Percentiles rank a stretch among this genome's conserved stretches.
Conservation (phyloP, 1,140 invertebrate genomes). For the Nasonia longicornis region DNA sequence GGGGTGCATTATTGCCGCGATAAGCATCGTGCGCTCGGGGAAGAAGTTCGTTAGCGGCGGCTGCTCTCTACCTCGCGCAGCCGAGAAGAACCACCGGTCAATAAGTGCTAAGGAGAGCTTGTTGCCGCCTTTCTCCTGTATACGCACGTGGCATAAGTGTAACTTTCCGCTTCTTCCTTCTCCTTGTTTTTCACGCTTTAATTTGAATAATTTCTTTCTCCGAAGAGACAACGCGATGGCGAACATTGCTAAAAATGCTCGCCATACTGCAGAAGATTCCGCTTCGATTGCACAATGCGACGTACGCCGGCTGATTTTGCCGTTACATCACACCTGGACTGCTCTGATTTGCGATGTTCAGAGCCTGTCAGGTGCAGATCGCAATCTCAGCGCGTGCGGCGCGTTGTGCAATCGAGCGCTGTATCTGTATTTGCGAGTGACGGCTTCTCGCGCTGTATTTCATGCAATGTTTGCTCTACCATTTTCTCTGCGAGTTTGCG, state of each 20-base stretch:
- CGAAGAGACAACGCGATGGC: not conserved
- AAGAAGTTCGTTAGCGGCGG: not conserved
- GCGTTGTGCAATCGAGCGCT: no score
- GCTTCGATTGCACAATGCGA: not conserved
- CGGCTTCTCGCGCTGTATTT: not conserved
- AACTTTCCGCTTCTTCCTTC: not conserved
- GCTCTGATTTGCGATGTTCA: not conserved
- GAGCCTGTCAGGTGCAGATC: not conserved
- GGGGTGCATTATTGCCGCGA: not conserved
- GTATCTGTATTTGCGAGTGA: no score
- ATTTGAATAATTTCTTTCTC: constrained; percentile 2
- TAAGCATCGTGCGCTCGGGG: constrained; percentile 1
- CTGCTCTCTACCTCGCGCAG: not conserved
- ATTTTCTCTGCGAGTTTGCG: no score
- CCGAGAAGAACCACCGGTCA: not conserved
- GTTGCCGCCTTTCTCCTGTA: no score
- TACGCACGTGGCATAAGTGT: no score
- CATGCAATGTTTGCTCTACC: not conserved
- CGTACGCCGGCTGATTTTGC: not conserved
- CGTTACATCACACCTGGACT: not conserved
- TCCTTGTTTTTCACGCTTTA: constrained; percentile 6
- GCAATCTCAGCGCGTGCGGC: not conserved
- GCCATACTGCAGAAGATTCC: not conserved
- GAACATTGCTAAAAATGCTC: not conserved
- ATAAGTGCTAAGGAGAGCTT: not conserved